Evolutionary conservation across 2,113 vertebrate genomes (phyloP), one percentile per base, ranked within the genome.

Genomic region (Lutjanus erythropterus): DNA sequence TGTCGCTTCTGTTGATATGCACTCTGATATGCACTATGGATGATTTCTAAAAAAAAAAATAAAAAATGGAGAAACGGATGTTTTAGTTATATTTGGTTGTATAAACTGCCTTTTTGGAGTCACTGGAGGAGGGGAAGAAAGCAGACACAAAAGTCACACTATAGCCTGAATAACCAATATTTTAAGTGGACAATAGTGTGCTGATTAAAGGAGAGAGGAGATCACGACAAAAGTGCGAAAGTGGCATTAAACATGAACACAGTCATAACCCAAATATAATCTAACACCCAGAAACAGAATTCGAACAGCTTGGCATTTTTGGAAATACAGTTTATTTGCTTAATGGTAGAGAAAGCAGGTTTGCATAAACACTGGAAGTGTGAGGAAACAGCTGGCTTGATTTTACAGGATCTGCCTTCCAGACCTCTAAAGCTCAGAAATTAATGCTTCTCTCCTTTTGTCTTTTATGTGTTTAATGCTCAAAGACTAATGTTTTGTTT

Each of bases 1-100:
- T 64, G 47, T 29, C 0, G 56, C 56, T 69, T 67, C 31, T 78
- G 60, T 64, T 29, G 76, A 79, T 83, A 31, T 68, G 39, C 53
- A 41, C 42, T 61, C 15, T 47, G 71, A 72, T 60, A n/a, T 62
- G n/a, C 42, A 25, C 55, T 12, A 42, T 42, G 19, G 71, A 14
- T 25, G 33, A 61, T 59, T 80, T 53, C 29, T 39, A 16, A 25
- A 61, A 62, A 29, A 81, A 53, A 58, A 14, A 58, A 18, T 42
- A 18, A n/a, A 19, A 59, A 39, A 52, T 52, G 12, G 23, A n/a
- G 23, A 59, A 39, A 52, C 42, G 12, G 27, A 71, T 58, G 42
- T 53, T 60, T 42, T 46, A 18, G 37, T 29, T 25, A 0, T 35
- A 53, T 50, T 47, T 50, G 55, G 29, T n/a, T 12, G 39, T 18